Evolutionary conservation across 2,797 vertebrate genomes (phyloP), one percentile per base, ranked within the genome.

Genomic region (Eulemur mongoz): DNA sequence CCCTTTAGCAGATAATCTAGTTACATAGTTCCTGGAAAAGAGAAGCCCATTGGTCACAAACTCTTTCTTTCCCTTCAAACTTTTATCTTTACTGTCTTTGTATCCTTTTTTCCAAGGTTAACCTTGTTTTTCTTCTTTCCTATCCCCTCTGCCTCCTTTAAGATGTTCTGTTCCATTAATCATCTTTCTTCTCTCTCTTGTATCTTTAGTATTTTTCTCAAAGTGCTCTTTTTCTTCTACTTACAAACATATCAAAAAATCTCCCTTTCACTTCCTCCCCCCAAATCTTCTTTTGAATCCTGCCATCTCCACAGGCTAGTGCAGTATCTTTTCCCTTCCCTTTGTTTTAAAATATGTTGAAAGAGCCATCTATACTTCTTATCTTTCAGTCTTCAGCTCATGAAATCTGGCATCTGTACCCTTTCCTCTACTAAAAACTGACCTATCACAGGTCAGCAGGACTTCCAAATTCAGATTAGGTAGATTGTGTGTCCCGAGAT

Each of bases 321-420:
- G 54, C 65, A 30, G 12, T 89, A 80, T 94, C 17, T 94, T 93
- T 91, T 96, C 30, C n/a, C 25, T 93, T 89, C 61, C 22, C 57
- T 67, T 93, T 92, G 84, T 92, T 54, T 95, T 73, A 97, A 87
- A 84, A 84, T 87, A 81, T 88, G 35, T 92, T 88, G 67, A 87
- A 92, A 84, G 65, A 92, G 17, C 35, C 45, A 73, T 81, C 48
- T 88, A 6, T 84, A 57, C 38, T 63, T 95, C 8, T 94, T 30
- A 85, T 75, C 48, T 85, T 82, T 94, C 54, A 78, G 23, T 76
- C 10, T 93, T 96, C 13, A 84, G 22, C n/a, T 97, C 65, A 59
- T 75, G 48, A 52, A 91, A 40, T 83, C 15, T 70, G 86, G 25
- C 43, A 93, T 96, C 63, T 91, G 54, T 1, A 65, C 43, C 23